These are phyloP conservation scores for Pontoporia blainvillei DNA, from an alignment of 2,113 vertebrate species.

Conservation along the genomic window DNA sequence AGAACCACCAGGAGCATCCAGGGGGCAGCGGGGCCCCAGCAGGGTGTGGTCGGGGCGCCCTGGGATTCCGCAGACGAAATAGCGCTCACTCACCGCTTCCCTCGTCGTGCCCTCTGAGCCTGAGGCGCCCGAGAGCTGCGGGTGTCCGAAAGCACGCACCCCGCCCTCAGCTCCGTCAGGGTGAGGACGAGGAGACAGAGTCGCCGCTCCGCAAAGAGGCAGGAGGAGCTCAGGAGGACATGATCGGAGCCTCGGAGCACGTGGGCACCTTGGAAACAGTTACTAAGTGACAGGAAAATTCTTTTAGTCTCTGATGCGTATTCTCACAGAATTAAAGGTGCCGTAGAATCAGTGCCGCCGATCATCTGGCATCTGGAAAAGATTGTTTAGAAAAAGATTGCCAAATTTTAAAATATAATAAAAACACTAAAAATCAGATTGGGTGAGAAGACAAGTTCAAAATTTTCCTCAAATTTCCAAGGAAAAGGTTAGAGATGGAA, in stretches of 20 bases:
- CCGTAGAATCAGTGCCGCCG: neutral
- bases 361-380: neutral
- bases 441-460: neutral
- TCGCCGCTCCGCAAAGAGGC: neutral
- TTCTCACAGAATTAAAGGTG: neutral
- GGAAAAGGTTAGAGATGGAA: neutral
- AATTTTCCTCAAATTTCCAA: neutral
- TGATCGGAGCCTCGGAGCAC: neutral
- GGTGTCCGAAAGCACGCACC: neutral
- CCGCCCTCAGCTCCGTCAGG: neutral
- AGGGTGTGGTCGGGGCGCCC: neutral
- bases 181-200: neutral
- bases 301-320: neutral
- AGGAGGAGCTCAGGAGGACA: too few relatives aligned
- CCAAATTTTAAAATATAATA: neutral
- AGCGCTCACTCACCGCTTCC: accelerated
- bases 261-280: neutral
- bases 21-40: neutral
- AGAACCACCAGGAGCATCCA: neutral
- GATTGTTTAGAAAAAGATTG: neutral
- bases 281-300: too few relatives aligned
- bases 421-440: neutral
- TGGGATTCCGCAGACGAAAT: neutral
- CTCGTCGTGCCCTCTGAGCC: neutral
- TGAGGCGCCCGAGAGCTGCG: neutral